phyloP scores from a whole-genome alignment of 23 tunicate genomes.

The Halocynthia roretzi region DNA sequence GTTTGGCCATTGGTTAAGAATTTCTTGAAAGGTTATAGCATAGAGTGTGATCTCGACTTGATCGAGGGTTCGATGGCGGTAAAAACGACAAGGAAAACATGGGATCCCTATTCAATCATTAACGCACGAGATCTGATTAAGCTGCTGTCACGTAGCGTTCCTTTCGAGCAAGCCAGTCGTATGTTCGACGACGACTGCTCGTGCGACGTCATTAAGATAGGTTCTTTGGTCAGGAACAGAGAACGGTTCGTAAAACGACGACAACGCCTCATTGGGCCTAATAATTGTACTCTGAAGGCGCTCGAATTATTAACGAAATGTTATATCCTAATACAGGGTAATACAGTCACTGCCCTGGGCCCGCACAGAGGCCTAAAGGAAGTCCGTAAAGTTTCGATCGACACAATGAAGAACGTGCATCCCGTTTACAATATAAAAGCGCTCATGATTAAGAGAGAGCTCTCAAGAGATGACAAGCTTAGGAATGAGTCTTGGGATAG shows the following conservation, averaged over 20 bases:
- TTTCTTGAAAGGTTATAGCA: constrained; percentile 53
- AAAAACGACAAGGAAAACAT: constrained; percentile 85
- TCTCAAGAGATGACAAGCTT: constrained; percentile 81
- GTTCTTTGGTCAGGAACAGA: constrained; percentile 66
- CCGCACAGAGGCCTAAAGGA: constrained; percentile 84
- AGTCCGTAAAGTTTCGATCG: constrained; percentile 69
- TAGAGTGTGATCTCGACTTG: constrained; percentile 77
- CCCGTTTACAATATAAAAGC: constrained; percentile 95
- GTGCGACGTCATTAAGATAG: constrained; percentile 78
- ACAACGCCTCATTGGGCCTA: constrained; percentile 85
- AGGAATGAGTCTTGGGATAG: constrained; percentile 92
- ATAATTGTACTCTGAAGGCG: constrained; percentile 87
- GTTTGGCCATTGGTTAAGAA: constrained; percentile 95
- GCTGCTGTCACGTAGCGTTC: constrained; percentile 76
- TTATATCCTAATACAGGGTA: constrained; percentile 90
- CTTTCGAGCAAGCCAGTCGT: constrained; percentile 80
- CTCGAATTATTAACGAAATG: constrained; percentile 88
- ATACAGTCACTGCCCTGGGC: constrained; percentile 90
- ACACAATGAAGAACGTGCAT: constrained; percentile 94
- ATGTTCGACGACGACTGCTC: constrained; percentile 86
- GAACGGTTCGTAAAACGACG: constrained; percentile 92
- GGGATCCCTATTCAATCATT: constrained; percentile 95
- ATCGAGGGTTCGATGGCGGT: constrained; percentile 94
- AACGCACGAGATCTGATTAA: constrained; percentile 93
- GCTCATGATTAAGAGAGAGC: constrained; percentile 92